Evolutionary conservation across 2,113 vertebrate genomes (phyloP).

Genomic region (Syrrhaptes paradoxus): DNA sequence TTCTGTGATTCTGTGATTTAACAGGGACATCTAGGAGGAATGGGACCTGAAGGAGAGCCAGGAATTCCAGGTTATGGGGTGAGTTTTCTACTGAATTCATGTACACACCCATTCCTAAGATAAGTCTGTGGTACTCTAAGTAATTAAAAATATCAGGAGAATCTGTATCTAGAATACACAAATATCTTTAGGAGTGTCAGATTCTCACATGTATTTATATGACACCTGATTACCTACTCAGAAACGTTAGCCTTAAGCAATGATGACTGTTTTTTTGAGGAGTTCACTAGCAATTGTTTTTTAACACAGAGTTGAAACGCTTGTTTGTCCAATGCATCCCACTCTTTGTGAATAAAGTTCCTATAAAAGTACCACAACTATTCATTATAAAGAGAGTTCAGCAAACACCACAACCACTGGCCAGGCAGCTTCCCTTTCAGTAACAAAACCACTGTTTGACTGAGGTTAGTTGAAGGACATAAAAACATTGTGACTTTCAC

Average conservation of each 20-base stretch:
- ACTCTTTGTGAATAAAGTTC: background rate
- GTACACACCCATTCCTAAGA: background rate
- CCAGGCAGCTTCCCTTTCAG: background rate
- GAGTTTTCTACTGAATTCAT: conserved; percentile 28
- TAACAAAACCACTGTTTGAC: background rate
- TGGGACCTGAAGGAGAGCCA: conserved; percentile 86
- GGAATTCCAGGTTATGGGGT: conserved; percentile 92
- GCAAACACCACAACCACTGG: background rate
- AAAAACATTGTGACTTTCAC: background rate
- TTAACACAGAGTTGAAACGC: background rate
- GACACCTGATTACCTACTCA: background rate
- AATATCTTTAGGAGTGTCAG: background rate
- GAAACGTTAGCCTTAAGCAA: background rate
- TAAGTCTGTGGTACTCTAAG: background rate
- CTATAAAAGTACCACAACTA: background rate
- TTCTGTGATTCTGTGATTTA: background rate
- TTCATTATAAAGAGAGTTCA: background rate
- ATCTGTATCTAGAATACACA: background rate
- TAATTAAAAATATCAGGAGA: background rate
- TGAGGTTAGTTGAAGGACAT: background rate
- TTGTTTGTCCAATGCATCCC: background rate
- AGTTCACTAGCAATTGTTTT: background rate
- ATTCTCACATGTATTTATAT: background rate
- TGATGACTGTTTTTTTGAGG: background rate
- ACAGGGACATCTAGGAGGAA: conserved; percentile 86